phyloP scores from a whole-genome alignment of 2,797 vertebrate genomes.

The Valencia hispanica region DNA sequence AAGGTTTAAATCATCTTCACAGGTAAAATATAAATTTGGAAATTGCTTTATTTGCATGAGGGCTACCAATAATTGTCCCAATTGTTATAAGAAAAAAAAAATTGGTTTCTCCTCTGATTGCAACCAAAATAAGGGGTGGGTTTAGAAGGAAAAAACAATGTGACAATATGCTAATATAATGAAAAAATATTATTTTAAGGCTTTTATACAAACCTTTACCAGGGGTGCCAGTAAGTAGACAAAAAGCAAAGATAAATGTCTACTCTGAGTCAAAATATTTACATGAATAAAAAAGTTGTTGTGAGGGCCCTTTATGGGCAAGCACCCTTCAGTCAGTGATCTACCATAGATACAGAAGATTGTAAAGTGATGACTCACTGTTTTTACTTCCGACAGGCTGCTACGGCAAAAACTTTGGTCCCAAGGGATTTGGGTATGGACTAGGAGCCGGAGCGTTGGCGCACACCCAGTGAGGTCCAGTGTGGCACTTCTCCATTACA shows the following conservation, averaged over 20 bases:
- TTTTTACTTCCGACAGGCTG: conserved; percentile 80
- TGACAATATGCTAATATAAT: no score
- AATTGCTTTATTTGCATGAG: no score
- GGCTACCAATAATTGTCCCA: no score
- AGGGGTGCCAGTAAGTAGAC: not conserved
- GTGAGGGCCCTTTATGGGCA: not conserved
- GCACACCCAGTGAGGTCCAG: conserved; percentile 80
- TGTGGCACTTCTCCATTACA: not conserved
- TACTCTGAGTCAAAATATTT: not conserved
- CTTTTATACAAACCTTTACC: not conserved
- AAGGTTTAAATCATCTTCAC: no score
- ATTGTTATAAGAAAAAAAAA: no score
- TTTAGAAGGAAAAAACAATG: no score
- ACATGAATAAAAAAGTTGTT: not conserved
- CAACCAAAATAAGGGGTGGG: no score
- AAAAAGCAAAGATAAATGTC: not conserved
- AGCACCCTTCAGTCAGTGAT: not conserved
- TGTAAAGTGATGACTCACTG: not conserved
- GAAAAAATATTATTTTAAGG: not conserved
- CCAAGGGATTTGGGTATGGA: conserved; percentile 94
- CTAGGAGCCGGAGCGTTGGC: conserved; percentile 91
- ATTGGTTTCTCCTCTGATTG: no score
- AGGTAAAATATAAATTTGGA: no score
- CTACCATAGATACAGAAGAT: no score
- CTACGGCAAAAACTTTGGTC: conserved; percentile 94